phyloP scores from a whole-genome alignment of 2,797 vertebrate species.

The Prunella strophiata region DNA sequence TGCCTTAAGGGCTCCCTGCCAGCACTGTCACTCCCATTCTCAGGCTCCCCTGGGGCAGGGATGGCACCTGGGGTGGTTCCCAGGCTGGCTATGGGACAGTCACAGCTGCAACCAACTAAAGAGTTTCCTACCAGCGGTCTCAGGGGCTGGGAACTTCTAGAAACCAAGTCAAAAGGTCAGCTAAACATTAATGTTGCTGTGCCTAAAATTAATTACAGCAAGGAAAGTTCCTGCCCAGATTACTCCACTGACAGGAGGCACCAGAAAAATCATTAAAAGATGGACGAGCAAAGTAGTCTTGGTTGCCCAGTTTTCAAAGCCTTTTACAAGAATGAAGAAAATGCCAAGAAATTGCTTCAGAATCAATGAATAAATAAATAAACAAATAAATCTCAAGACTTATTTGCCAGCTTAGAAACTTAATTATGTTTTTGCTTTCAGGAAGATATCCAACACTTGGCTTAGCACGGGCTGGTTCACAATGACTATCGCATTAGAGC shows the following conservation, averaged over 20 bases:
- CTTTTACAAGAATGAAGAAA: slow-evolving; percentile 23
- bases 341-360: neutral
- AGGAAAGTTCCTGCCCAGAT: neutral
- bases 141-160: neutral
- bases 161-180: slow-evolving; percentile 6
- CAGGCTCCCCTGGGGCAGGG: neutral
- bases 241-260: neutral
- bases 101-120: neutral
- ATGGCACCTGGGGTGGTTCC: neutral
- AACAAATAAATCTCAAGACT: neutral
- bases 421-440: slow-evolving; percentile 78
- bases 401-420: slow-evolving; percentile 58
- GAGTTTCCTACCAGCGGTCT: neutral
- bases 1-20: neutral
- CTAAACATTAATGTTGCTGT: slow-evolving; percentile 14
- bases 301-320: slow-evolving; percentile 20
- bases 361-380: neutral
- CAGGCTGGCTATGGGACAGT: slow-evolving; percentile 15
- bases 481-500: slow-evolving; percentile 96
- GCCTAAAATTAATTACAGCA: slow-evolving; percentile 3
- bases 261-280: slow-evolving; percentile 6
- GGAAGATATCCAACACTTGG: slow-evolving; percentile 98
- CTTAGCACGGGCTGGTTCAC: slow-evolving; percentile 99
- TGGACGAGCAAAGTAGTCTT: neutral
- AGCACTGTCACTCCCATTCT: neutral